Base-by-base conservation (phyloP, 1,140 invertebrate genomes). In the Thaumatotibia leucotreta region DNA sequence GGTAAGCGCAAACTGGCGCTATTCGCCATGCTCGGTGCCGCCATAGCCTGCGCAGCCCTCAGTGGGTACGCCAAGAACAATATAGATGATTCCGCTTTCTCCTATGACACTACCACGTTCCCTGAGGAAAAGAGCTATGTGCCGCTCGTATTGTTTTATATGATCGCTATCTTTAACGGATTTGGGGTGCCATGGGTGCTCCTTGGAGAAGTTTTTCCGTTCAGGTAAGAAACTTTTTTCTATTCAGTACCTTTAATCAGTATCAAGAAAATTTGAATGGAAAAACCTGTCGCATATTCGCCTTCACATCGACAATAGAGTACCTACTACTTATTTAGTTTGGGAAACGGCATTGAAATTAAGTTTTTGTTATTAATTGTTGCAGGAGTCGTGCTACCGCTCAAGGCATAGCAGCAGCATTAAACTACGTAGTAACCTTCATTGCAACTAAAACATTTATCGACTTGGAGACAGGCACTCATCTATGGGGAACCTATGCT, bases 371-470 rank as follows among this genome's bases (percentile, higher is more conserved):
- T n/a, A n/a, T n/a, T 22, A 58, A 67, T 39, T 65, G 91, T 75
- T 78, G 63, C 72, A 92, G 92, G 77, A 90, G 91, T 61, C 84
- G 92, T 11, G 93, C 93, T 2, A 80, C 89, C 24, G 93, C 94
- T 1, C 93, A 92, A 79, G 93, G 92, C 0, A 69, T 94, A 24
- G 91, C 92, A 2, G 92, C 93, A 1, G 92, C 93, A 4, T 86
- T 91, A 32, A 93, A 92, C 68, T 95, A 95, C 88, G 71, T 93
- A 4, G 92, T 92, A 69, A 92, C 88, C 0, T 95, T 95, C 74
- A 72, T 94, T 9, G 91, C 93, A 0, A 92, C 94, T 17, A 95
- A 95, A 76, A 93, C 93, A 5, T 94, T 94, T 73, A 89, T 92
- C 9, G 83, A 92, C 35, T 64, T 93, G 8, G 91, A 94, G 67